Conservation (phyloP, 1,140 invertebrate species). For the Bombus sylvicola region DNA sequence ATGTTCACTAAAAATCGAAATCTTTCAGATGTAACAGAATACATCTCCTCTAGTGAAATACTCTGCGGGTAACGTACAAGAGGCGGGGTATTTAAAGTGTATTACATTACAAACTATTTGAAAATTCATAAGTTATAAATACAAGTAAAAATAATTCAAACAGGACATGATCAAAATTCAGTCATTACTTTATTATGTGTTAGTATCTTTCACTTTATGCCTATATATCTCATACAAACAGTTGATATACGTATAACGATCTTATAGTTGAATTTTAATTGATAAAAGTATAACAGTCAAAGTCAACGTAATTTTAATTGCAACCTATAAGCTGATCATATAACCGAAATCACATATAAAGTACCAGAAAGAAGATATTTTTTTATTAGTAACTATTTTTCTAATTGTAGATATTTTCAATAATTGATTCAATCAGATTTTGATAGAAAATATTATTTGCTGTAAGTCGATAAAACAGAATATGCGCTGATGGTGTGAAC, state of each 20-base stretch:
- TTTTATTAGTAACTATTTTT: neutral
- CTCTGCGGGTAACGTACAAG: conserved; percentile 10
- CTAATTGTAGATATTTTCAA: neutral
- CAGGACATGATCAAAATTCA: neutral
- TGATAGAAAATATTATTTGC: conserved; percentile 16
- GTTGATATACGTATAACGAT: neutral
- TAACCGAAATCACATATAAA: neutral
- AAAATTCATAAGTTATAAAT: conserved; percentile 12
- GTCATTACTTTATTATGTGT: neutral
- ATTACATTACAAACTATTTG: neutral
- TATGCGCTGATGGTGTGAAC: conserved; percentile 41
- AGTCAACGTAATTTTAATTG: conserved; percentile 12
- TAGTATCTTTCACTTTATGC: neutral
- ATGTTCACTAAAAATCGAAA: conserved; percentile 8
- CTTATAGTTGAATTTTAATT: neutral
- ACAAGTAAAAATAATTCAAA: neutral
- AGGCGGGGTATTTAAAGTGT: conserved; percentile 27
- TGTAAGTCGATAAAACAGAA: conserved; percentile 56
- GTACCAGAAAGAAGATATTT: neutral
- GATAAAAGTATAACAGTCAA: neutral
- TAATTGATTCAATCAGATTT: neutral
- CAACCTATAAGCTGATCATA: neutral
- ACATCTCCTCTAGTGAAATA: conserved; percentile 1
- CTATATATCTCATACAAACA: neutral
- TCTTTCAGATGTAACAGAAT: neutral